These are phyloP conservation scores for Drosophila niveifrons DNA, from an alignment of 2,888 invertebrate genomes.

Conservation along the genomic window DNA sequence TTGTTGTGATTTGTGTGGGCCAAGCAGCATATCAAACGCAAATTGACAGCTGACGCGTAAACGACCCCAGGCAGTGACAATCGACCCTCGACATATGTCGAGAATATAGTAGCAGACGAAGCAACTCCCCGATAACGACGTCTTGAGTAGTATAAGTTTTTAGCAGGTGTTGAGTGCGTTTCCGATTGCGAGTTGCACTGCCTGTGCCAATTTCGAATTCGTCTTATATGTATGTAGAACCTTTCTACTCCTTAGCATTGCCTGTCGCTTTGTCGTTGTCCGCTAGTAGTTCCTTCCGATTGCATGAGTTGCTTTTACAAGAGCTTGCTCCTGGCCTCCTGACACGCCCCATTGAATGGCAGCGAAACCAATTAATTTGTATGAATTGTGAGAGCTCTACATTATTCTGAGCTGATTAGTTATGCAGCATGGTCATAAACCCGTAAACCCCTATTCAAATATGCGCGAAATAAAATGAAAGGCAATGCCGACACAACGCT, in stretches of 20 bases:
- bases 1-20: slow-evolving; percentile 70
- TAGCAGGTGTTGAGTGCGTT: slow-evolving; percentile 70
- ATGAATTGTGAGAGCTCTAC: slow-evolving; percentile 73
- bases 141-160: slow-evolving; percentile 46
- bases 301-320: slow-evolving; percentile 59
- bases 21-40: slow-evolving; percentile 62
- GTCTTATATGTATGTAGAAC: slow-evolving; percentile 5
- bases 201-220: slow-evolving; percentile 23
- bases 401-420: slow-evolving; percentile 66
- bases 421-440: slow-evolving; percentile 54
- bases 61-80: slow-evolving; percentile 38
- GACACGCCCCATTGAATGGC: slow-evolving; percentile 62
- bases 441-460: slow-evolving; percentile 56
- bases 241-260: slow-evolving; percentile 22
- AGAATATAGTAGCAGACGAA: background rate
- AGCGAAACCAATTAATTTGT: slow-evolving; percentile 77
- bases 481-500: slow-evolving; percentile 52
- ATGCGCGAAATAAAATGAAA: slow-evolving; percentile 63
- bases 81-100: background rate
- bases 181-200: slow-evolving; percentile 76
- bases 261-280: slow-evolving; percentile 57
- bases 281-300: slow-evolving; percentile 79
- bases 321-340: slow-evolving; percentile 5
- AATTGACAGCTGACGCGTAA: slow-evolving; percentile 77
- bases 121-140: slow-evolving; percentile 35